Evolutionary conservation across 2,797 vertebrate genomes (phyloP).

Genomic region (Neosalanx taihuensis): DNA sequence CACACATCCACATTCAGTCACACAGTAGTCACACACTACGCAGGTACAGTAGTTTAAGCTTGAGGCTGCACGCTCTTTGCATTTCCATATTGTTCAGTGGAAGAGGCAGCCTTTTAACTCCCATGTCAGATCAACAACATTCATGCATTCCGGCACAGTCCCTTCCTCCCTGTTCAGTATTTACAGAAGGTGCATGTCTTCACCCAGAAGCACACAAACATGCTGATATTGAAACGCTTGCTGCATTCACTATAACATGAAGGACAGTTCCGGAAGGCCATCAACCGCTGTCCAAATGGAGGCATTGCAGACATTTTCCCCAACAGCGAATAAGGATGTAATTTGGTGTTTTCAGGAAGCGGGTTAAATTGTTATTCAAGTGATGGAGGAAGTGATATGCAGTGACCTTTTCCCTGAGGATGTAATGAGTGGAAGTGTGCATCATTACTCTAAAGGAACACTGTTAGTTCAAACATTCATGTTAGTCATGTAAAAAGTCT

Average conservation of each 20-base stretch:
- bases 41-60: background rate
- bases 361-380: conserved; percentile 26
- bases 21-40: conserved; percentile 10
- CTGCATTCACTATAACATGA: background rate
- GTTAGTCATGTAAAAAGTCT: too few species aligned
- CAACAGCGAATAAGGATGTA: conserved; percentile 12
- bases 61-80: background rate
- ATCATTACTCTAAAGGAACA: conserved; percentile 32
- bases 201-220: conserved; percentile 1
- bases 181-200: background rate
- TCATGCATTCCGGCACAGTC: background rate
- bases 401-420: conserved; percentile 43
- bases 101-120: background rate
- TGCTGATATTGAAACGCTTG: background rate
- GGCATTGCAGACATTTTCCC: conserved; percentile 8
- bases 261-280: background rate
- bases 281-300: background rate
- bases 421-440: conserved; percentile 39
- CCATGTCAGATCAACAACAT: background rate
- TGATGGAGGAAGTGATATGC: conserved; percentile 45
- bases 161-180: too few species aligned
- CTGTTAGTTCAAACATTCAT: background rate
- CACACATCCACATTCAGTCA: conserved; percentile 28
- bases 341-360: conserved; percentile 24
- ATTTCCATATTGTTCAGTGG: background rate